Percentiles rank a stretch among this genome's conserved stretches.
Conservation (phyloP, 2,888 invertebrate genomes). For the Dione vanillae region DNA sequence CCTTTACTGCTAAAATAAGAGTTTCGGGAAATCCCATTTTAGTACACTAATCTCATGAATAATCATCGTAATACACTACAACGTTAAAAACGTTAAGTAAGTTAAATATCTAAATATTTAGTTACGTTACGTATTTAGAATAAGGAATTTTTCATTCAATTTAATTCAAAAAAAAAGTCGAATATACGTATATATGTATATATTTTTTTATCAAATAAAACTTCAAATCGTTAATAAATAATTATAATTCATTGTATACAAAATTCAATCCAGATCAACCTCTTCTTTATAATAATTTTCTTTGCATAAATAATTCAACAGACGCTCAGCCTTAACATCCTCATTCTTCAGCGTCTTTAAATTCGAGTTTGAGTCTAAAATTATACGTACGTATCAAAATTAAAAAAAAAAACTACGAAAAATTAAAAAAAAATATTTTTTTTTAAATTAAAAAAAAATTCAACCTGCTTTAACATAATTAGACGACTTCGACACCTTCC, state of each 20-base stretch:
- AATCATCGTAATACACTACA: too few relatives aligned
- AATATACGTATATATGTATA: too few relatives aligned
- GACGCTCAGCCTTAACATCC: slow-evolving; percentile 65
- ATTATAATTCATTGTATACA: background rate
- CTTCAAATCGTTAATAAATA: background rate
- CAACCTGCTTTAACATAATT: slow-evolving; percentile 34
- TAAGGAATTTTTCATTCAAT: too few relatives aligned
- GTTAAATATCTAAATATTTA: too few relatives aligned
- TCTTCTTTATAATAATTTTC: slow-evolving; percentile 59
- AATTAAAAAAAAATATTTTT: background rate
- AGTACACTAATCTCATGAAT: too few relatives aligned
- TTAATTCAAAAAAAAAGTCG: too few relatives aligned
- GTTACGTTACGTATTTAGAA: too few relatives aligned
- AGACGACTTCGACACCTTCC: slow-evolving; percentile 22
- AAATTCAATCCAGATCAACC: slow-evolving; percentile 62
- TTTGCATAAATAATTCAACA: slow-evolving; percentile 62
- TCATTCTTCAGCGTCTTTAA: slow-evolving; percentile 52
- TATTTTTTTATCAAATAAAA: background rate
- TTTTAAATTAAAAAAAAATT: slow-evolving; percentile 13
- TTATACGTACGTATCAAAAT: background rate
- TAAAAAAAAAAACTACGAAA: background rate
- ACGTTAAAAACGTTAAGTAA: too few relatives aligned
- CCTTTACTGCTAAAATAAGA: too few relatives aligned
- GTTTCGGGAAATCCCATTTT: too few relatives aligned
- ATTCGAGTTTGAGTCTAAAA: slow-evolving; percentile 39